Evolutionary conservation across 1,140 invertebrate genomes (phyloP), one percentile per base, ranked within the genome.

Genomic region (Cyphomyrmex costatus): DNA sequence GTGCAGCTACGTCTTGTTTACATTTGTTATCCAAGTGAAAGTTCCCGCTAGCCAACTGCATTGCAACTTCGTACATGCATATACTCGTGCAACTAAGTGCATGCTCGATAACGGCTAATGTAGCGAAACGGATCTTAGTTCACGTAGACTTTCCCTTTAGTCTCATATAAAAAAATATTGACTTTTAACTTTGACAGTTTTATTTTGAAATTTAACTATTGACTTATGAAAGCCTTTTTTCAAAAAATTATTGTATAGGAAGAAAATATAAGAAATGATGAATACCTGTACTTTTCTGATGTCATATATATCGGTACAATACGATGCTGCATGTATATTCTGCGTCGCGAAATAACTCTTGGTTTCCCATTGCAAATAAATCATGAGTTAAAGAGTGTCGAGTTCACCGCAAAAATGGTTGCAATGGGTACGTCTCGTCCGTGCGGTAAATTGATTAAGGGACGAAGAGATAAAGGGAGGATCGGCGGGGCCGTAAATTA

Each of bases 21-120:
- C 78, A 87, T 87, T 71, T 70, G 58, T 86, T 61, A 71, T 78
- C 33, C 85, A 65, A 91, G 90, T 91, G 89, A 91, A 91, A 91
- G 90, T 91, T 88, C 46, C 76, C 71, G 36, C 58, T 58, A 56
- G 58, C 58, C 58, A 56, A 65, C 86, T 70, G 49, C 49, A 53
- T 71, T 46, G 66, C 68, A 86, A 46, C 60, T 80, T 88, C 76
- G 61, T 33, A 30, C 27, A 30, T 61, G 56, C 5, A 36, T n/a
- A n/a, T 14, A 4, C 46, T 68, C 8, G 8, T 21, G 61, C 61
- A 12, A 27, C 6, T 24, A 46, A 85, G 24, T 19, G 42, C 63
- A 49, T 49, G 30, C 53, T 73, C 24, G 24, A 83, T 27, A n/a
- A 36, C 46, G 60, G 21, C 58, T 51, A 42, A 66, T 53, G 60